Evolutionary conservation across 1,140 invertebrate genomes (phyloP).

Genomic region (Metopolophium dirhodum): DNA sequence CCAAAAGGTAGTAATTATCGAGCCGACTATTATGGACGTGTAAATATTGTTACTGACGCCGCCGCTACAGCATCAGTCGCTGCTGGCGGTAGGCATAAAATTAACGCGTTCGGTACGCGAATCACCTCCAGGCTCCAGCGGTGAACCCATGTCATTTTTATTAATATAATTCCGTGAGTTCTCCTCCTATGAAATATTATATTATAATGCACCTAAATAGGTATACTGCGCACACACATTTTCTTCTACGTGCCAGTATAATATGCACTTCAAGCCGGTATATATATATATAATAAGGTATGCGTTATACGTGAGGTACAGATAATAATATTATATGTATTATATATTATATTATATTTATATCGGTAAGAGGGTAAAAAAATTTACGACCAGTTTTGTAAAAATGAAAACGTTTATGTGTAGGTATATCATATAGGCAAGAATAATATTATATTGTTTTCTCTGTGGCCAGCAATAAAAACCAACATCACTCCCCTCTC

Average conservation of each 20-base stretch:
- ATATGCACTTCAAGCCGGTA: background rate
- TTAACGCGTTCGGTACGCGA: conserved; percentile 8
- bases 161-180: background rate
- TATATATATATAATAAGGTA: background rate
- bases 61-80: background rate
- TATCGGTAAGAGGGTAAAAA: background rate
- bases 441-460: conserved; percentile 11
- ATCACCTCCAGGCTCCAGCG: background rate
- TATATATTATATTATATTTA: background rate
- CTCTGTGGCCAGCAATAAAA: background rate
- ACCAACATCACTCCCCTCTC: background rate
- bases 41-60: conserved; percentile 46
- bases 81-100: conserved; percentile 30
- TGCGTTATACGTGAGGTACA: background rate
- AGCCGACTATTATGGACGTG: background rate
- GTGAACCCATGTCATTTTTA: background rate
- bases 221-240: background rate
- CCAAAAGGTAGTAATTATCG: conserved; percentile 45
- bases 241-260: background rate
- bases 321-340: background rate
- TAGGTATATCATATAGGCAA: background rate
- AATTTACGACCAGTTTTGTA: conserved; percentile 20
- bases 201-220: background rate
- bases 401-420: background rate
- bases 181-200: background rate